Evolutionary conservation across 1,140 invertebrate genomes (phyloP).

Genomic region (Drosophila mauritiana): DNA sequence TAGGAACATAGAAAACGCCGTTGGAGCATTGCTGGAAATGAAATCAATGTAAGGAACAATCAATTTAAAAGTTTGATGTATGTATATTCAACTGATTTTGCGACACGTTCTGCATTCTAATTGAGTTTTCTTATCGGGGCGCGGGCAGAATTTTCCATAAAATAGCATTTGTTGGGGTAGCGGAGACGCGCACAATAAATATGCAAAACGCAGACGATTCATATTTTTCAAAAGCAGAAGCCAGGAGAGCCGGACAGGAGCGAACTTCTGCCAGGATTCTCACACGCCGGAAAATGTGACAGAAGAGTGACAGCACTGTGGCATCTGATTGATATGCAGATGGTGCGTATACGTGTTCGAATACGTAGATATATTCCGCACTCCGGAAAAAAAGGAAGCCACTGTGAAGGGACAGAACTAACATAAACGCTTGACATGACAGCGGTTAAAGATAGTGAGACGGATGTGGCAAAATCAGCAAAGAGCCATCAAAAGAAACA

Average conservation of each 20-base stretch:
- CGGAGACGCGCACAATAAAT: constrained; percentile 62
- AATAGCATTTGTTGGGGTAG: neutral
- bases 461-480: constrained; percentile 36
- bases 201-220: constrained; percentile 74
- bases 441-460: constrained; percentile 46
- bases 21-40: constrained; percentile 3
- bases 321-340: constrained; percentile 78
- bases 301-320: constrained; percentile 67
- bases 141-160: constrained; percentile 52
- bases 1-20: constrained; percentile 2
- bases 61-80: constrained; percentile 50
- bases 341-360: constrained; percentile 43
- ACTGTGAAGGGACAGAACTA: constrained; percentile 34
- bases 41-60: constrained; percentile 68
- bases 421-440: constrained; percentile 43
- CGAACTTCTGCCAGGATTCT: constrained; percentile 45
- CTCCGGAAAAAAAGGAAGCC: constrained; percentile 22
- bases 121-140: constrained; percentile 68
- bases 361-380: constrained; percentile 11
- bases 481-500: constrained; percentile 18
- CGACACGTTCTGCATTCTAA: constrained; percentile 72
- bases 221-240: constrained; percentile 60
- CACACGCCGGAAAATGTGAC: constrained; percentile 67
- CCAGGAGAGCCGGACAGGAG: neutral
- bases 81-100: constrained; percentile 66